Percentiles rank a stretch among this genome's conserved stretches.
Evolutionary conservation across 2,797 vertebrate species (phyloP).

Genomic region (Cuniculus paca): DNA sequence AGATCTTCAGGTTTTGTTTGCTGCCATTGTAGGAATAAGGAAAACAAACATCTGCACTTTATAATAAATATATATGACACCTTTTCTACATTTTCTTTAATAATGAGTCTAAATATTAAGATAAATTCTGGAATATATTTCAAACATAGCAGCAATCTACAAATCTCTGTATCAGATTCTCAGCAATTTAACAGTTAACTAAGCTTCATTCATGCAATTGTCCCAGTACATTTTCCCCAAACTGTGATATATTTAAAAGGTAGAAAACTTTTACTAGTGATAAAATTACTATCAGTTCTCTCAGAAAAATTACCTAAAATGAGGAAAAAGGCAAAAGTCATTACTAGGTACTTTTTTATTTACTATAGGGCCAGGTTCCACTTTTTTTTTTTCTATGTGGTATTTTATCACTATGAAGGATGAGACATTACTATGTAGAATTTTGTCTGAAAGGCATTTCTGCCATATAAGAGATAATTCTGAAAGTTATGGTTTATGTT

Average conservation of each 20-base stretch:
- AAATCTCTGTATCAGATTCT: neutral
- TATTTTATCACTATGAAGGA: neutral
- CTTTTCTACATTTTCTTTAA: neutral
- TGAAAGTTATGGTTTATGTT: neutral
- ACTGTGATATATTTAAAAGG: neutral
- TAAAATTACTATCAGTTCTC: neutral
- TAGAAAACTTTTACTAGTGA: neutral
- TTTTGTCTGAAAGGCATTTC: neutral
- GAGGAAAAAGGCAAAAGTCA: neutral
- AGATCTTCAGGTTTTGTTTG: neutral
- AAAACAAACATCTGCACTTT: neutral
- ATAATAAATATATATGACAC: neutral
- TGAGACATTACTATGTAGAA: neutral
- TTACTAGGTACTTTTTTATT: neutral
- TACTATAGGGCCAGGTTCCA: neutral
- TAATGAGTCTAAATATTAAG: neutral
- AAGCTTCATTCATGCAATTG: neutral
- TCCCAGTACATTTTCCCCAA: neutral
- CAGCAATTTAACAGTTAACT: neutral
- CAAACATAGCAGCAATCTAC: neutral
- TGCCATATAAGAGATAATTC: neutral
- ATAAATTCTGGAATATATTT: neutral
- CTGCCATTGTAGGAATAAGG: neutral
- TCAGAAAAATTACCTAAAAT: slow-evolving; percentile 1
- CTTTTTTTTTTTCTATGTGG: neutral